phyloP scores from a whole-genome alignment of 2,797 vertebrate species.

The Galaxias olidus region DNA sequence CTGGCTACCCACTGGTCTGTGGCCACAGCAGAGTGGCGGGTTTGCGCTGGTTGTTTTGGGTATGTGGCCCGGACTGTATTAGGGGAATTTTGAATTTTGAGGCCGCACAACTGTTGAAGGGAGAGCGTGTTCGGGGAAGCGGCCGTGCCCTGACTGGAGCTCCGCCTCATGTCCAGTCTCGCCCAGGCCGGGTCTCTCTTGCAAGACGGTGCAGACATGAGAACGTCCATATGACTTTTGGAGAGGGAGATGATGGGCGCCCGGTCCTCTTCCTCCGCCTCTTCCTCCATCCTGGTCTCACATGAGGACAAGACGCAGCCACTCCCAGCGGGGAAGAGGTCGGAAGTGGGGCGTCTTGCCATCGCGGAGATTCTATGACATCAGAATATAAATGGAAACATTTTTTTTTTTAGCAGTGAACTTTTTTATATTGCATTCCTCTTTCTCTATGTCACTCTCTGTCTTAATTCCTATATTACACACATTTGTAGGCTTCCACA shows the following conservation, averaged over 20 bases:
- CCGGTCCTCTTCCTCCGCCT: constrained; percentile 45
- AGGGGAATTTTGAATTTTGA: constrained; percentile 39
- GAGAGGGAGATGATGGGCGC: constrained; percentile 80
- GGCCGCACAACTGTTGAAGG: constrained; percentile 34
- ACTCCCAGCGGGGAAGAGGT: constrained; percentile 61
- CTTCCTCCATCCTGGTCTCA: constrained; percentile 30
- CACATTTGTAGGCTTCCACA: no score
- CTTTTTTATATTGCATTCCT: no score
- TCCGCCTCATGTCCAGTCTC: constrained; percentile 65
- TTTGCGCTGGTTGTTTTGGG: constrained; percentile 12
- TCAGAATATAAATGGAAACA: constrained; percentile 5
- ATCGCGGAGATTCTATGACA: constrained; percentile 64
- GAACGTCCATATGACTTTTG: constrained; percentile 84
- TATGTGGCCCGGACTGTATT: constrained; percentile 27
- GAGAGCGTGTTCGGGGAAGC: constrained; percentile 30
- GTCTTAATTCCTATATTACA: background rate
- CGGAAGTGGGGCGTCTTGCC: constrained; percentile 75
- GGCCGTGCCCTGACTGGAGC: constrained; percentile 65
- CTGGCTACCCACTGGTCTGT: constrained; percentile 42
- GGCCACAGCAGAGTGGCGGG: constrained; percentile 30
- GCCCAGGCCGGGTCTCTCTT: constrained; percentile 60
- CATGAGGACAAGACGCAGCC: constrained; percentile 48
- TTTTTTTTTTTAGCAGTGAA: no score
- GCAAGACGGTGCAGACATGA: constrained; percentile 52
- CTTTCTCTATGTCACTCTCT: no score